Evolutionary conservation across 2,888 invertebrate species (phyloP).

Genomic region (Pheosia gnoma): DNA sequence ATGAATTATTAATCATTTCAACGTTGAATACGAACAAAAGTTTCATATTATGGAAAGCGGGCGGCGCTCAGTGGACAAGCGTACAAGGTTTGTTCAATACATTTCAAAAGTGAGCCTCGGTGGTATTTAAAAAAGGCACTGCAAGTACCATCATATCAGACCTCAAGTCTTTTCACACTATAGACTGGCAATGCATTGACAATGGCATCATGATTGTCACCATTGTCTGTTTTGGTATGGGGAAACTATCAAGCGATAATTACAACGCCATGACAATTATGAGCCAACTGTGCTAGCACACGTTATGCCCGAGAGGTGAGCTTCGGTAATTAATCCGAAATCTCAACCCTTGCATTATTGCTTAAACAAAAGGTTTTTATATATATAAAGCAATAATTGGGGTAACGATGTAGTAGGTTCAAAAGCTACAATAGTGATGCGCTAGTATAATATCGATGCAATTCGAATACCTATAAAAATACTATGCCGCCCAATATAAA

Average conservation of each 20-base stretch:
- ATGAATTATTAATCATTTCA: not conserved
- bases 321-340: not conserved
- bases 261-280: too few species aligned
- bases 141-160: too few species aligned
- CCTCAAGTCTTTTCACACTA: too few species aligned
- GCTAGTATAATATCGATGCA: constrained; percentile 2
- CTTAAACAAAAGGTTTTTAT: not conserved
- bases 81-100: too few species aligned
- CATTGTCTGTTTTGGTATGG: too few species aligned
- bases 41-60: not conserved
- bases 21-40: not conserved
- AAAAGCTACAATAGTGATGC: not conserved
- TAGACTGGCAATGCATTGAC: too few species aligned
- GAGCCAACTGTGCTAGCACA: too few species aligned
- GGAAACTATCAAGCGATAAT: too few species aligned
- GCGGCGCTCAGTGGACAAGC: not conserved
- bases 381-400: not conserved
- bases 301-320: not conserved
- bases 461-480: constrained; percentile 13
- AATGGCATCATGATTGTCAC: too few species aligned
- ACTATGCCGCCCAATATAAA: not conserved
- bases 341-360: not conserved
- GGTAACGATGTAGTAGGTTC: not conserved
- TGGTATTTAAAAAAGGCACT: too few species aligned
- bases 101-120: too few species aligned